Percentiles rank a stretch among this genome's conserved stretches.
Conservation (phyloP, 2,797 vertebrate species). For the Stomatorhinus walkeri region DNA sequence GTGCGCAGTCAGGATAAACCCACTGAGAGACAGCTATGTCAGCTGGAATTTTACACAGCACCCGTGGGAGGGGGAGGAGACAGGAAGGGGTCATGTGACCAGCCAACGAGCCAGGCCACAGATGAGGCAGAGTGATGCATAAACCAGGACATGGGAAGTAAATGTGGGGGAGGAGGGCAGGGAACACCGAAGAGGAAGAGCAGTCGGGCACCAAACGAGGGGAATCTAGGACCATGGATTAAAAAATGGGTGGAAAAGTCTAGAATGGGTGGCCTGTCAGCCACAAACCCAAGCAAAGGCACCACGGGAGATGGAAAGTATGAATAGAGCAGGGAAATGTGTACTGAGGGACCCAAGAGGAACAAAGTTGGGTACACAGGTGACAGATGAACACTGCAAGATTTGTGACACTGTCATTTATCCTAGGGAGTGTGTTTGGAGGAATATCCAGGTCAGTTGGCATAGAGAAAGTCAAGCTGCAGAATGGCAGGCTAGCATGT, state of each 20-base stretch:
- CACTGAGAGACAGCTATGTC: not conserved
- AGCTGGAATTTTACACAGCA: not conserved
- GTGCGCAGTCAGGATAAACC: not conserved
- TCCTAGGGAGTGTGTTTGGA: not conserved
- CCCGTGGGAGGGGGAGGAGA: not conserved
- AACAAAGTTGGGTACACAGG: not conserved
- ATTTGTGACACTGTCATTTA: not conserved
- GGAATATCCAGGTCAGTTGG: not conserved
- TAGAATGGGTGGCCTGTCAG: not conserved
- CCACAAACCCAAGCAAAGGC: not conserved
- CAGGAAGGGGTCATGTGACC: not conserved
- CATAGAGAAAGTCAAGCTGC: constrained; percentile 69
- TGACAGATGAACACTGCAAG: not conserved
- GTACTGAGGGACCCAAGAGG: not conserved
- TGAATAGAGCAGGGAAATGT: not conserved
- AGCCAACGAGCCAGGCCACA: not conserved
- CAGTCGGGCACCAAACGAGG: not conserved
- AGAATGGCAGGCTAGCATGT: constrained; percentile 32
- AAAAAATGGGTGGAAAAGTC: not conserved
- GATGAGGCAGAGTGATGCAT: not conserved
- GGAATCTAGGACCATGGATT: not conserved
- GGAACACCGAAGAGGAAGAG: not conserved
- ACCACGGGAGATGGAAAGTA: not conserved
- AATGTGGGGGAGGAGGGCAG: not conserved
- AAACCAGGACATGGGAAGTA: not conserved